Base-by-base conservation (phyloP, 37 sponge, comb jelly and placozoan genomes). In the Oscarella lobularis region DNA sequence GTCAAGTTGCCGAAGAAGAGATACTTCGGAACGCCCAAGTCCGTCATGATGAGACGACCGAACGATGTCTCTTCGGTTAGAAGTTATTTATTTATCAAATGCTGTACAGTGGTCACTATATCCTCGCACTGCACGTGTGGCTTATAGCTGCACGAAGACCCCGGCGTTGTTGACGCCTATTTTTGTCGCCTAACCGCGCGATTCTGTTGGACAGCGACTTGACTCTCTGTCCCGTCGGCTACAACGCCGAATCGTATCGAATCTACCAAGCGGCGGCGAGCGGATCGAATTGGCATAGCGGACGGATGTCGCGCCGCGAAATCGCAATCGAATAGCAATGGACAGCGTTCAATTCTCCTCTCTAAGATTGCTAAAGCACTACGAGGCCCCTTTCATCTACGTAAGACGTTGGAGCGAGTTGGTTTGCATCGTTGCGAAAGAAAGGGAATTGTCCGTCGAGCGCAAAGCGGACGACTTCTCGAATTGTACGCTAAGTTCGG, bases 211-310 rank as follows among this genome's bases (percentile, higher is more conserved):
- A 14, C 6, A 68, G 71, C 31, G 71, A 68, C 31, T 35, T 68
- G 31, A 68, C 71, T 5, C 71, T 68, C 35, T 68, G 71, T 14
- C 71, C 71, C 6, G 31, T 35, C 31, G 71, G 71, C 6, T 34
- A 30, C 5, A 68, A 68, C 71, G 31, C 71, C 29, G 71, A 68
- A 14, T 29, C 35, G 35, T 68, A 68, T 20, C 6, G 71, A 29
- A 68, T 68, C 6, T 68, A 68, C 71, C 35, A 68, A 35, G 71
- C 71, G 33, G 6, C 4, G 6, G 71, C 6, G 4, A 5, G 29
- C 29, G 71, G 71, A 5, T 68, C 9, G 20, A 9, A 20, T 48
- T 48, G 60, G 20, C 60, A 20, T 48, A 27, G 14, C 60, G 20
- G 60, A 9, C 20, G 20, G 20, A 27, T 20, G 14, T 27, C 60